These are phyloP conservation scores for Neodiprion pinetum DNA, from an alignment of 1,140 invertebrate genomes.

Conservation along the genomic window DNA sequence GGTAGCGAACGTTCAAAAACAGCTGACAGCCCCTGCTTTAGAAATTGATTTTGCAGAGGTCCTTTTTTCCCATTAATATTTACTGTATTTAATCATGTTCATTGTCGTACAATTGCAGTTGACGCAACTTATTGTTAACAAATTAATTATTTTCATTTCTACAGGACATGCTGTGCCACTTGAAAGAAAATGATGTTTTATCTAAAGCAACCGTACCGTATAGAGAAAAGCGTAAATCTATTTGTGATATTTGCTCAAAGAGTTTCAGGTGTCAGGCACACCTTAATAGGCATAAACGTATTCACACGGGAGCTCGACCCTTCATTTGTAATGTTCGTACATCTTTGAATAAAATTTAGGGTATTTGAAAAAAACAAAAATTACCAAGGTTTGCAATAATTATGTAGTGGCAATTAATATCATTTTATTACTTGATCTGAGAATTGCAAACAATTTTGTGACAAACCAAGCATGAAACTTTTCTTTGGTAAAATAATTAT, in stretches of 20 bases:
- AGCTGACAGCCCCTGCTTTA: constrained; percentile 46
- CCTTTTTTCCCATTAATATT: background rate
- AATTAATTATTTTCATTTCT: constrained; percentile 21
- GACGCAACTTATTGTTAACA: background rate
- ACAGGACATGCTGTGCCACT: constrained; percentile 51
- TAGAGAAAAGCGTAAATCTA: constrained; percentile 36
- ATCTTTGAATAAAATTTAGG: too few relatives aligned
- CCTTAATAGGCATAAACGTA: constrained; percentile 54
- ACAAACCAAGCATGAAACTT: too few relatives aligned
- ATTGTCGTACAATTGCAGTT: background rate
- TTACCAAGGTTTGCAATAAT: background rate
- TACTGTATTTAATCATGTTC: background rate
- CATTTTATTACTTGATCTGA: too few relatives aligned
- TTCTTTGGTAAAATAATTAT: too few relatives aligned
- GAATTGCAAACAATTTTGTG: too few relatives aligned
- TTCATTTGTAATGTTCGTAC: constrained; percentile 49
- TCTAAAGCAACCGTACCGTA: constrained; percentile 32
- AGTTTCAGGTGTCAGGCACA: constrained; percentile 55
- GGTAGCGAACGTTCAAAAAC: constrained; percentile 55
- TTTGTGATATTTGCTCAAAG: constrained; percentile 50
- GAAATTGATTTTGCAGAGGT: constrained; percentile 56
- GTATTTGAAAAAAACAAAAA: constrained; percentile 34
- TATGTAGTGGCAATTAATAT: too few relatives aligned
- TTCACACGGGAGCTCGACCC: constrained; percentile 54
- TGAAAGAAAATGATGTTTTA: constrained; percentile 45